Evolutionary conservation across 1,140 invertebrate species (phyloP), one percentile per base, ranked within the genome.

Genomic region (Uloborus diversus): DNA sequence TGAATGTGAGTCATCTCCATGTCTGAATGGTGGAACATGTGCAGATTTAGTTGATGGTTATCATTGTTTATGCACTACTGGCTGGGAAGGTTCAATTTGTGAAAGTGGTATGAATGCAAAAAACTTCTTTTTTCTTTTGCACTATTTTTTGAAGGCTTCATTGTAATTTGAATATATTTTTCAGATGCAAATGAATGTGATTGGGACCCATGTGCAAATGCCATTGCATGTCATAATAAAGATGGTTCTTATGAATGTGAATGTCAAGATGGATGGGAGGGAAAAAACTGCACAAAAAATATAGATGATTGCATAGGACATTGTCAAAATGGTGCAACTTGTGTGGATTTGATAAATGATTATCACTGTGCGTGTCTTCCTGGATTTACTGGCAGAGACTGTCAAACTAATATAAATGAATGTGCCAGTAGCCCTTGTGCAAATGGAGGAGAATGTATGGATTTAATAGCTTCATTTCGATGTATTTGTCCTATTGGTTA

Each of bases 381-480:
- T 2, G 94, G 94, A 28, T 96, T 91, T 86, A 93, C 93, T 65
- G 89, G 89, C 4, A 85, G 84, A n/a, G 82, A 85, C 23, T 88
- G 87, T 69, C 79, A 86, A 79, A 84, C 84, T 30, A 93, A 93
- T 17, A 96, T 98, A 64, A 95, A 95, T 88, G 96, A 98, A 85
- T 98, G 96, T 87, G 92, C 93, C 82, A 94, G 92, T 51, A 93
- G 94, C 86, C 96, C 96, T 0, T 98, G 96, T 85, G 92, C 95
- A 84, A 95, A 93, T 83, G 94, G 94, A 47, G 95, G 91, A 84
- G 84, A 85, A 42, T 97, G 95, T 85, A 93, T 95, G 82, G 94
- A 96, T 83, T 88, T 93, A 0, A 91, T 95, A 80, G 97, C 94
- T 0, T 95, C 94, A 3, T 88, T 97, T 1, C 97, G 98, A 85